These are phyloP conservation scores for Salvator merianae DNA, from an alignment of 2,113 vertebrate species.

Conservation along the genomic window DNA sequence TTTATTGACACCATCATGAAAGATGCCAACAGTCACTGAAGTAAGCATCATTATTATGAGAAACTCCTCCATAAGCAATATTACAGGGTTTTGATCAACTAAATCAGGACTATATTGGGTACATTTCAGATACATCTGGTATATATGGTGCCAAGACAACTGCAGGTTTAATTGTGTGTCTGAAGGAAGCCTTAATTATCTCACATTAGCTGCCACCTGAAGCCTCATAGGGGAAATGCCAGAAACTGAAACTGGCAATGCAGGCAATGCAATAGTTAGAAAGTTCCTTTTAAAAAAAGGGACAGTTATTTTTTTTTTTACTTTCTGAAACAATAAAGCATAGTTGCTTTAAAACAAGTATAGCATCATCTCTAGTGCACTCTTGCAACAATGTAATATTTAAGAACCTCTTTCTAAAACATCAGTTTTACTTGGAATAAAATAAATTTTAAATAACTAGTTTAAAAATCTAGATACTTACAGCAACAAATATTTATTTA, in stretches of 20 bases:
- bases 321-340: slow-evolving; percentile 68
- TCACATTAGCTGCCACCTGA: background rate
- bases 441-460: background rate
- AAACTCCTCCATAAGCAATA: no score
- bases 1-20: no score
- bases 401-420: slow-evolving; percentile 25
- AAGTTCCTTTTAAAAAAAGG: no score
- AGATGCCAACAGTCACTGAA: no score
- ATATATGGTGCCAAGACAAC: no score
- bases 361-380: slow-evolving; percentile 30
- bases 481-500: background rate
- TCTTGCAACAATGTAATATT: slow-evolving; percentile 25
- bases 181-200: no score
- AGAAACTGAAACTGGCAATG: background rate
- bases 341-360: slow-evolving; percentile 60
- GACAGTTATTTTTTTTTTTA: slow-evolving; percentile 68
- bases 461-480: slow-evolving; percentile 1
- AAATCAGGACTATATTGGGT: no score
- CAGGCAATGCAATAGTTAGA: background rate
- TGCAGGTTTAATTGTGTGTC: no score
- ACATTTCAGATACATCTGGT: no score
- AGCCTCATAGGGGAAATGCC: background rate
- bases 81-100: no score
- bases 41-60: no score
- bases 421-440: slow-evolving; percentile 45